Evolutionary conservation across 2,888 invertebrate species (phyloP), one percentile per base, ranked within the genome.

Genomic region (Eupithecia exiguata): DNA sequence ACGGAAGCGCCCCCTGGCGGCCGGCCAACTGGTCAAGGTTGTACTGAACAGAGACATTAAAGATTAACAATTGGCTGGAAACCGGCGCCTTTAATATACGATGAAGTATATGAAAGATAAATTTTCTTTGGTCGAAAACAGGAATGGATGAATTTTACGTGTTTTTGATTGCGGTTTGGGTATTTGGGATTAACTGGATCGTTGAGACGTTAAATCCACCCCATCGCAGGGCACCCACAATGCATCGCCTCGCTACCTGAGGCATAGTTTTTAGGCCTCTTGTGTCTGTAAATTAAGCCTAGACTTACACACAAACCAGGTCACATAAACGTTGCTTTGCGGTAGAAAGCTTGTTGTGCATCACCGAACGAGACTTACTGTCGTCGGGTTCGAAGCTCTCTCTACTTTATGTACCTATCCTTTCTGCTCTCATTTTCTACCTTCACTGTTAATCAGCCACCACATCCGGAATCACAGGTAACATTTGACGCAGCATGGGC

Each of bases 1-100:
- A 61, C 38, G 69, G 61, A 35, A 70, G 72, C 70, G 78, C 78
- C 75, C 61, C 71, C 71, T 84, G 83, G 83, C 84, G 53, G 18
- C 12, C 10, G 43, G 84, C 83, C 86, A 86, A 79, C 25, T 81
- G 82, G 83, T 85, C 85, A 86, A 86, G 85, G 86, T 79, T 80
- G 68, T 10, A 35, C 30, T 21, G 58, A 25, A 21, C 40, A 25
- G 62, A 46, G 67, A 62, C 71, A 69, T 62, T 16, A 21, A 5
- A 61, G 68, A 43, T 61, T 38, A 65, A 71, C 66, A 66, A 40
- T 43, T 35, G 62, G n/a, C 65, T 38, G 35, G 12, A 38, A 38
- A 65, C 4, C 62, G 35, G 40, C 66, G 38, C 36, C 35, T 65
- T 35, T 35, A 35, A 62, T 5, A 62, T 62, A 62, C 62, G 35